phyloP scores from a whole-genome alignment of 2,113 vertebrate genomes.

The Tapirus terrestris region DNA sequence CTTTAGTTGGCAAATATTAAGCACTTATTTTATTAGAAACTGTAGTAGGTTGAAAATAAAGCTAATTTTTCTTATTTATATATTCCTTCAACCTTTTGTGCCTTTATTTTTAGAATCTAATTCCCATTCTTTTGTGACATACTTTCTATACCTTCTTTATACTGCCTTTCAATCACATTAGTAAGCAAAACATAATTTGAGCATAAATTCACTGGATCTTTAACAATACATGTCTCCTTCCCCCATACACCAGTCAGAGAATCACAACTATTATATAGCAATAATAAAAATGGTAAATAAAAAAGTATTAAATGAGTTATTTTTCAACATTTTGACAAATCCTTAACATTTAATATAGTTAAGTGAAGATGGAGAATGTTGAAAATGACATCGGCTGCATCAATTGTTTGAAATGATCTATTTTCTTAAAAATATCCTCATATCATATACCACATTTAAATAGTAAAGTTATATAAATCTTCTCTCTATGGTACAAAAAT shows the following conservation, averaged over 20 bases:
- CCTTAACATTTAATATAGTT: neutral
- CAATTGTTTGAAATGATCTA: neutral
- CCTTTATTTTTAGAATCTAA: neutral
- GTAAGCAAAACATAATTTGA: neutral
- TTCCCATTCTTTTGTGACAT: neutral
- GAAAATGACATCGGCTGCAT: neutral
- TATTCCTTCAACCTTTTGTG: neutral
- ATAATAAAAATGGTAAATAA: neutral
- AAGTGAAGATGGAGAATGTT: neutral
- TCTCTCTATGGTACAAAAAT: neutral
- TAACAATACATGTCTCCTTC: neutral
- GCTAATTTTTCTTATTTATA: neutral
- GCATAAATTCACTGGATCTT: neutral
- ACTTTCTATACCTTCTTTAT: neutral
- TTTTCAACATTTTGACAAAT: neutral
- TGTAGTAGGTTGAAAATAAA: neutral
- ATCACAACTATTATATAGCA: neutral
- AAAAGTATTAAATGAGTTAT: neutral
- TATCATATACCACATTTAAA: neutral
- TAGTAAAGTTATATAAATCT: neutral
- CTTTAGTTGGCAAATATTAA: neutral
- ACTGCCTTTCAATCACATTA: neutral
- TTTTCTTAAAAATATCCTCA: neutral
- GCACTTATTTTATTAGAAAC: neutral
- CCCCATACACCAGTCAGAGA: neutral